Conservation (phyloP, 2,113 vertebrate species). For the Poeciliopsis turrubarensis region DNA sequence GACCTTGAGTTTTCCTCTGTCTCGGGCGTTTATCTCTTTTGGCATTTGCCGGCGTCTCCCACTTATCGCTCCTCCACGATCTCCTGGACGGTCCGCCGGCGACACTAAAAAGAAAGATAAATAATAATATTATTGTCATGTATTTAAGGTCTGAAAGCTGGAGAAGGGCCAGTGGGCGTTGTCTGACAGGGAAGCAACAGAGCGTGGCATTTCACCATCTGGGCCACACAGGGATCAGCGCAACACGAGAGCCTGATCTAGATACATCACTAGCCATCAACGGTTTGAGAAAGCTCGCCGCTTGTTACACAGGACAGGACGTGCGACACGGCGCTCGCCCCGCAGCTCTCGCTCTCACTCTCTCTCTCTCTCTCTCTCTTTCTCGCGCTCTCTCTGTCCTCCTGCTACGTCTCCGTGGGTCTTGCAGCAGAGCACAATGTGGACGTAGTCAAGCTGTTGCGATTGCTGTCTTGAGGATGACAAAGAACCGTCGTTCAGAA, state of each 20-base stretch:
- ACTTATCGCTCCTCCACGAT: slow-evolving; percentile 45
- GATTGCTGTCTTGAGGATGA: not conserved
- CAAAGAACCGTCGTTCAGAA: too few relatives aligned
- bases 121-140: slow-evolving; percentile 58
- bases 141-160: slow-evolving; percentile 50
- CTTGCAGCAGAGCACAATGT: slow-evolving; percentile 19
- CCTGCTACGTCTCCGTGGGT: not conserved
- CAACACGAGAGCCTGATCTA: slow-evolving; percentile 62
- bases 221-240: slow-evolving; percentile 61
- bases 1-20: slow-evolving; percentile 7
- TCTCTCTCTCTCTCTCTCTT: not conserved
- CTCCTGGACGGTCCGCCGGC: slow-evolving; percentile 23
- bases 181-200: slow-evolving; percentile 36
- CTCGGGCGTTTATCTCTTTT: slow-evolving; percentile 48
- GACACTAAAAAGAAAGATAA: too few relatives aligned
- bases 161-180: slow-evolving; percentile 42
- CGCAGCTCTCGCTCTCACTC: slow-evolving; percentile 25
- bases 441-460: slow-evolving; percentile 29
- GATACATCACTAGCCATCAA: slow-evolving; percentile 68
- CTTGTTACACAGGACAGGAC: slow-evolving; percentile 51
- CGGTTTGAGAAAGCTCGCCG: slow-evolving; percentile 42
- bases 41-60: slow-evolving; percentile 49
- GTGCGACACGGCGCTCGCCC: slow-evolving; percentile 43
- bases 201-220: slow-evolving; percentile 64
- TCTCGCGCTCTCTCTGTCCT: not conserved